Evolutionary conservation across 2,113 vertebrate genomes (phyloP).

Genomic region (Motacilla tschutschensis): DNA sequence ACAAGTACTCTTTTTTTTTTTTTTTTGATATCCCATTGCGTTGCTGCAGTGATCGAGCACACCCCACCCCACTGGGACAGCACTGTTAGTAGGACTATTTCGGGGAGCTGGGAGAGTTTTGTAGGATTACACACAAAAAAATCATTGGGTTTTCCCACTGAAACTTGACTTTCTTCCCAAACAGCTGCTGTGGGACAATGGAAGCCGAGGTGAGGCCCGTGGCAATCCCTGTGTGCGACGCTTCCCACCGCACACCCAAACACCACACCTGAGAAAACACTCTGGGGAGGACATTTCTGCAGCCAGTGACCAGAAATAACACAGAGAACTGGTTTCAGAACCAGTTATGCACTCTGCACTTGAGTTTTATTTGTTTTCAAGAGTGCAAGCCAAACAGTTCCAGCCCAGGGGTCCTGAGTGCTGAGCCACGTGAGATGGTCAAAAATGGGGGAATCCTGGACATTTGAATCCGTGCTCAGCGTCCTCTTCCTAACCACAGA

Average conservation of each 20-base stretch:
- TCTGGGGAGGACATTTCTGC: not conserved
- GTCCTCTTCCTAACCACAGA: not conserved
- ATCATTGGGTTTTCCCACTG: fast-evolving
- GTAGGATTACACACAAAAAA: not conserved
- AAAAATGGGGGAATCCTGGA: not conserved
- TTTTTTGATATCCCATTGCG: too few species aligned
- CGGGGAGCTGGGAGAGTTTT: not conserved
- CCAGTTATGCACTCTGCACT: not conserved
- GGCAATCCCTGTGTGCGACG: fast-evolving
- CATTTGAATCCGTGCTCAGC: not conserved
- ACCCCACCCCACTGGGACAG: not conserved
- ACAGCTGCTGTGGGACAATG: not conserved
- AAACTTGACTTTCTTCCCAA: not conserved
- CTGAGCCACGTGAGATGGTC: not conserved
- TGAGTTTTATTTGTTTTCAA: not conserved
- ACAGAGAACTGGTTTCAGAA: not conserved
- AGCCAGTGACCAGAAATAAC: slow-evolving; percentile 20
- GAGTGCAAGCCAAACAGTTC: not conserved
- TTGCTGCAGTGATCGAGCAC: not conserved
- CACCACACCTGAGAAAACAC: not conserved
- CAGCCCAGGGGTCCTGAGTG: not conserved
- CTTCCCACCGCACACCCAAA: not conserved
- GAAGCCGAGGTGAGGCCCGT: fast-evolving
- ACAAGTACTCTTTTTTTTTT: not conserved
- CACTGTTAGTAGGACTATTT: fast-evolving